Base-by-base conservation (phyloP, 2,888 invertebrate species). In the Dryobota labecula region DNA sequence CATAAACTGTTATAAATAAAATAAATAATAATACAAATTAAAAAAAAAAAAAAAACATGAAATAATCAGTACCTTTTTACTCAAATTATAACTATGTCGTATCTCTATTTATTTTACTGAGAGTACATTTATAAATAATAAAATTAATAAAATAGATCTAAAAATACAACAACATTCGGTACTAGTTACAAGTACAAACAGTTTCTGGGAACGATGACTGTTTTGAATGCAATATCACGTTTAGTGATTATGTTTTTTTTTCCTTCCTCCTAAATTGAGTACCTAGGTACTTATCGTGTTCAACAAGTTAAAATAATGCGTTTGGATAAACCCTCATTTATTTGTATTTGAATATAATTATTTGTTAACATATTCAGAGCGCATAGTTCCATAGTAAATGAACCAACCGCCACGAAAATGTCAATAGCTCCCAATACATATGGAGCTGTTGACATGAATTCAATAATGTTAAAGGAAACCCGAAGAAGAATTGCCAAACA, bases 241-340 rank as follows among this genome's bases (percentile, higher is more conserved):
- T 36, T 9, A 27, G n/a, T 54, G 66, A n/a, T 54, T 45, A 27
- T 24, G 5, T 20, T 41, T 38, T 15, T 51, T 36, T 72, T 38
- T 65, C 58, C 65, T 58, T 73, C 65, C 45, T 65, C 18, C 24
- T 65, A 57, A 49, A 38, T 45, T 71, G 27, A 24, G 1, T 15
- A 7, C 7, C 8, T 63, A 38, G 8, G 7, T 43, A 47, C 15
- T 18, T 41, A 41, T 13, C 11, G 33, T 5, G 9, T 33, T 43
- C 9, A 24, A 9, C 13, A 15, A 15, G 11, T n/a, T 56, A 33
- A 56, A 56, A 63, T 15, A 72, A 36, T 51, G 36, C n/a, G 49
- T 24, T 18, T 53, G 58, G 51, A 13, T 13, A 53, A 65, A 47
- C 27, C 45, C 20, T 47, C 38, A 33, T 27, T 41, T 13, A 33